Evolutionary conservation across 2,113 vertebrate species (phyloP).

Genomic region (Bos javanicus): DNA sequence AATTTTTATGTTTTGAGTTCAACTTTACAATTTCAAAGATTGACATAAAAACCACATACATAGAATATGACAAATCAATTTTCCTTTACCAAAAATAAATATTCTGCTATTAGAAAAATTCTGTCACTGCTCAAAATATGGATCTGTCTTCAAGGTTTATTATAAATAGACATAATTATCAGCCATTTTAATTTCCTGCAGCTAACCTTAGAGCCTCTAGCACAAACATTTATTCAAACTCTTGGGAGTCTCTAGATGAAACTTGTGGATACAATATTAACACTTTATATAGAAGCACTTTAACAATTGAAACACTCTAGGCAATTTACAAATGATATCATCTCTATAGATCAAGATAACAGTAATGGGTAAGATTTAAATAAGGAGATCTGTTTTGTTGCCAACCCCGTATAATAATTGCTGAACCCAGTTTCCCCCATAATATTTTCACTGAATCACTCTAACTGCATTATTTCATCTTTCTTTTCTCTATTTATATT

Average conservation of each 20-base stretch:
- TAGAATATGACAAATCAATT: neutral
- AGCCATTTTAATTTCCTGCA: neutral
- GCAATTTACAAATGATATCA: neutral
- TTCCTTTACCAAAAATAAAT: conserved; percentile 19
- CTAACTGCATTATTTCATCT: neutral
- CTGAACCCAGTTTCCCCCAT: neutral
- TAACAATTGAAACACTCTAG: neutral
- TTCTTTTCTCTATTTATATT: neutral
- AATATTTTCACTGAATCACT: neutral
- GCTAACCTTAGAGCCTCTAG: neutral
- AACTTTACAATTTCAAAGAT: neutral
- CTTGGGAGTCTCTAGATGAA: neutral
- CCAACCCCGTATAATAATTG: neutral
- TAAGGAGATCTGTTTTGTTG: neutral
- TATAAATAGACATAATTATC: neutral
- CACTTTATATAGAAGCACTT: neutral
- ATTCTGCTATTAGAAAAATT: conserved; percentile 3
- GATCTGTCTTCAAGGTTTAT: neutral
- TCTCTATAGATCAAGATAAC: neutral
- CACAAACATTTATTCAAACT: neutral
- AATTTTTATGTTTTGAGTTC: neutral
- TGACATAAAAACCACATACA: neutral
- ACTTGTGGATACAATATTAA: neutral
- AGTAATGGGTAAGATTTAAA: neutral
- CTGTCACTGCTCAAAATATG: neutral